Evolutionary conservation across 2,113 vertebrate genomes (phyloP).

Genomic region (Melanostigma gelatinosum): DNA sequence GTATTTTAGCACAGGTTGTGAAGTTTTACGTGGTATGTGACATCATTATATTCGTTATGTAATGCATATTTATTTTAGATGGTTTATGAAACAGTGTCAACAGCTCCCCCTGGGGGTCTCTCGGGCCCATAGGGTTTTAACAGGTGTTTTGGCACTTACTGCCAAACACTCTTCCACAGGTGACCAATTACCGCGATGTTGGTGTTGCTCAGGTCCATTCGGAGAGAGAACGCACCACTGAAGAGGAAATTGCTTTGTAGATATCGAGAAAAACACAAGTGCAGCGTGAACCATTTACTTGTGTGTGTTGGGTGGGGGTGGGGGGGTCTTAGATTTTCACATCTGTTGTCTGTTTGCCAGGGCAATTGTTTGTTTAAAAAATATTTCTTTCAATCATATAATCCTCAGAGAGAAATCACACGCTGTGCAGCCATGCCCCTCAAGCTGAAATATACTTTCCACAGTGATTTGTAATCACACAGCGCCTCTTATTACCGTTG

Average conservation of each 20-base stretch:
- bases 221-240: neutral
- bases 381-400: slow-evolving; percentile 12
- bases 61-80: too few relatives aligned
- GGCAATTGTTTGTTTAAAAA: slow-evolving; percentile 4
- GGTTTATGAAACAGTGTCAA: too few relatives aligned
- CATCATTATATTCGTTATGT: too few relatives aligned
- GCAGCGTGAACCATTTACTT: slow-evolving; percentile 26
- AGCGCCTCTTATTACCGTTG: neutral
- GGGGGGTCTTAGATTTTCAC: slow-evolving; percentile 9
- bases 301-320: too few relatives aligned
- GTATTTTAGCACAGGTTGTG: too few relatives aligned
- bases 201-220: slow-evolving; percentile 11
- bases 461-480: slow-evolving; percentile 6
- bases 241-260: slow-evolving; percentile 25
- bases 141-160: neutral
- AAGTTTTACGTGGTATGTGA: too few relatives aligned
- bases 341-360: slow-evolving; percentile 27
- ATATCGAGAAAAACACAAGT: slow-evolving; percentile 23
- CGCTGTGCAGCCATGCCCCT: neutral
- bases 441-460: neutral
- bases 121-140: neutral
- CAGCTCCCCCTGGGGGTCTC: too few relatives aligned
- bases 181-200: slow-evolving; percentile 42
- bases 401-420: slow-evolving; percentile 13
- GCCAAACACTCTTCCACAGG: slow-evolving; percentile 13